Base-by-base conservation (phyloP, 2,797 vertebrate genomes). In the Sebastes cheni region DNA sequence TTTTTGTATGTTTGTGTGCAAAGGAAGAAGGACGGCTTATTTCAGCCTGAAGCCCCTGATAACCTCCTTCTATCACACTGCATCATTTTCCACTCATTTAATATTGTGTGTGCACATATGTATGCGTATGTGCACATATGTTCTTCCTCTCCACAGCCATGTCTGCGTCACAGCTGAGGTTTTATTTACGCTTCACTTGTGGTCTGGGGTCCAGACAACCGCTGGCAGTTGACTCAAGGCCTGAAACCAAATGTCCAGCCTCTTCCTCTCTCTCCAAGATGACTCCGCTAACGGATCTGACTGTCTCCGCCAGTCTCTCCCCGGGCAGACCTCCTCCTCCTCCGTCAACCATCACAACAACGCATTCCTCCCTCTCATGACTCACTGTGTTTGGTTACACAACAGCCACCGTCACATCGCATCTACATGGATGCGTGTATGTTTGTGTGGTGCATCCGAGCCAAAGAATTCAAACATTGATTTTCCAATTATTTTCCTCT, bases 301-400 rank as follows among this genome's bases (percentile, higher is more conserved):
- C 87, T 72, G 87, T 89, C 79, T 86, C 85, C 9, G 77, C 77
- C 76, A 71, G 80, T 84, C 79, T 79, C 46, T 88, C 89, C 89
- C 77, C 77, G 25, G 86, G 89, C 91, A 46, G 81, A 18, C 87
- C 71, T 79, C 77, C 14, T 83, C 85, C 74, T 86, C 83, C 84
- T 80, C 81, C 81, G 75, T 79, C 76, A 61, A 72, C 86, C 88
- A 88, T 90, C 90, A 89, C 86, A 90, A 85, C 88, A 86, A 75
- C 65, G 3, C 87, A 86, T 84, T 85, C 87, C 86, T 87, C 87
- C 89, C 74, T 80, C 84, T 85, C 86, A 86, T 94, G 94, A 94
- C 89, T 95, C 93, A 95, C 88, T 84, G 81, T 75, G 83, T 81
- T 75, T 80, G 68, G 89, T 94, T 93, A 94, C 89, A 92, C 91